Conservation (phyloP, 2,888 invertebrate genomes). For the Drosophila trichaetosa region DNA sequence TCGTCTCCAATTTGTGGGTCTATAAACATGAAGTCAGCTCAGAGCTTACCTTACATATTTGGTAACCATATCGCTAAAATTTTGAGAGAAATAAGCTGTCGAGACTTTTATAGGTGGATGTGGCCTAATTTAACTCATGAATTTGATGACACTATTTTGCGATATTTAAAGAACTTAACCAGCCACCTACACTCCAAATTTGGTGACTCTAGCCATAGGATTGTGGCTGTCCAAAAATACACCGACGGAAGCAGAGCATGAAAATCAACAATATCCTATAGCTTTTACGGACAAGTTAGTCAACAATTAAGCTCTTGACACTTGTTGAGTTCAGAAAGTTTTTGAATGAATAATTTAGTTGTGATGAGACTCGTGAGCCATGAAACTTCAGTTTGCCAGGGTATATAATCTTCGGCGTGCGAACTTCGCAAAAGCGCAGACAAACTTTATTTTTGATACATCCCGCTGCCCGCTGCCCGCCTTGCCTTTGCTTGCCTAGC, state of each 20-base stretch:
- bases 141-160: neutral
- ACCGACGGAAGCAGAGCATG: neutral
- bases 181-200: neutral
- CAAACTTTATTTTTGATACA: constrained; percentile 18
- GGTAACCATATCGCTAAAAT: fast-evolving
- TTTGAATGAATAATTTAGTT: neutral
- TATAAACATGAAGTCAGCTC: neutral
- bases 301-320: neutral
- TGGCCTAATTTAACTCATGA: neutral
- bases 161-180: neutral
- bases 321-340: neutral
- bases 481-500: constrained; percentile 29
- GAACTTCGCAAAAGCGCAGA: neutral
- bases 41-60: neutral
- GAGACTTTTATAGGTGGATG: fast-evolving
- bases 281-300: neutral
- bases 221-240: neutral
- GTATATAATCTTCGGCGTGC: constrained; percentile 6
- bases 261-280: neutral
- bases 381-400: neutral
- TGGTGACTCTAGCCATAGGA: neutral
- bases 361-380: neutral
- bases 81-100: neutral
- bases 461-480: neutral
- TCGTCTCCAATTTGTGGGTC: neutral